phyloP scores from a whole-genome alignment of 2,113 vertebrate species.

The Alaudala cheleensis region DNA sequence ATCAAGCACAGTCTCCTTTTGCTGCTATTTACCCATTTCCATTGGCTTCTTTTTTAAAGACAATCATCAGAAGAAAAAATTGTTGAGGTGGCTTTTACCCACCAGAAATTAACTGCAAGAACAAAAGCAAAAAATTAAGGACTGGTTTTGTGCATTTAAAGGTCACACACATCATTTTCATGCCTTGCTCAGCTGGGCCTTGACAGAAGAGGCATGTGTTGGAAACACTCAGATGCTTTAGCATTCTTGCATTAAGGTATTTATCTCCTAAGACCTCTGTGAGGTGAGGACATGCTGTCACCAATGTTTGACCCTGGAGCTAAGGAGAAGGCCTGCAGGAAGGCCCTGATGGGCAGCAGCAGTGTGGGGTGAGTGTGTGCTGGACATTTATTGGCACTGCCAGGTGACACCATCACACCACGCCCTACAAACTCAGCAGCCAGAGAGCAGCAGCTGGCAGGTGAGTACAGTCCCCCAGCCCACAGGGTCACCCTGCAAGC shows the following conservation, averaged over 20 bases:
- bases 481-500: rapidly evolving
- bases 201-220: rapidly evolving
- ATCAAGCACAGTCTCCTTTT: neutral
- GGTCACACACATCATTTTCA: rapidly evolving
- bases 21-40: neutral
- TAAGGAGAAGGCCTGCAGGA: neutral
- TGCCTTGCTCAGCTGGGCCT: neutral
- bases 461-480: rapidly evolving
- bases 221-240: neutral
- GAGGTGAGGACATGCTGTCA: neutral
- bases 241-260: neutral
- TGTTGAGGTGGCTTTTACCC: neutral
- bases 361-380: neutral
- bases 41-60: neutral
- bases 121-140: neutral
- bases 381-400: rapidly evolving
- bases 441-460: neutral
- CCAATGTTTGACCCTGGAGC: neutral
- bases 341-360: rapidly evolving
- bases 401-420: rapidly evolving
- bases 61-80: neutral
- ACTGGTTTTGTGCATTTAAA: neutral
- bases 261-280: neutral
- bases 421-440: rapidly evolving
- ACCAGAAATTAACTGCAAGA: neutral